Percentiles rank a stretch among this genome's conserved stretches.
Conservation (phyloP, 2,797 vertebrate species). For the Halcyon leucocephala region DNA sequence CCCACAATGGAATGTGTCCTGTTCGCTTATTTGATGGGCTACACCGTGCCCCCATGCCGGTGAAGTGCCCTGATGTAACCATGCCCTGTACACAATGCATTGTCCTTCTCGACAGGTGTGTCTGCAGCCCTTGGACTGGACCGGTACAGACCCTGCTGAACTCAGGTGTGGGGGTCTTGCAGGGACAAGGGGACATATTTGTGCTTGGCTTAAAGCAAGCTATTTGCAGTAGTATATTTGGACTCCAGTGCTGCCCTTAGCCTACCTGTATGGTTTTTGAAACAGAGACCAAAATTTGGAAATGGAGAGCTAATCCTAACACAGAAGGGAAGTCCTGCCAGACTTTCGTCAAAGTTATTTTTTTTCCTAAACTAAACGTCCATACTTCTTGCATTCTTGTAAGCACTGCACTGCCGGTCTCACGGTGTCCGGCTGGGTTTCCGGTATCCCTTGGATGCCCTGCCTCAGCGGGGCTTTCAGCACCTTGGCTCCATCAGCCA, state of each 20-base stretch:
- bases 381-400: not conserved
- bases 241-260: not conserved
- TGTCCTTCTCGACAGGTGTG: accelerated
- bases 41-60: accelerated
- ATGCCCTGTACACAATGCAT: accelerated
- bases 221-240: not conserved
- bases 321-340: not conserved
- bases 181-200: not conserved
- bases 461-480: not conserved
- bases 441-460: not conserved
- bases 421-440: accelerated
- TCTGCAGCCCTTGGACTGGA: accelerated
- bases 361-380: not conserved
- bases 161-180: not conserved
- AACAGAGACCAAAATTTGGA: not conserved
- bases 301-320: not conserved
- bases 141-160: accelerated
- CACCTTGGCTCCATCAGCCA: not conserved
- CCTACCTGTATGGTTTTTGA: not conserved
- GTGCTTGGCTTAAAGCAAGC: not conserved
- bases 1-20: conserved; percentile 34
- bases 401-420: not conserved
- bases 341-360: not conserved
- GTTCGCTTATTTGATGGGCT: not conserved
- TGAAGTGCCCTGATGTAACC: not conserved